Evolutionary conservation across 1,140 invertebrate species (phyloP), one percentile per base, ranked within the genome.

Genomic region (Lethocerus indicus): DNA sequence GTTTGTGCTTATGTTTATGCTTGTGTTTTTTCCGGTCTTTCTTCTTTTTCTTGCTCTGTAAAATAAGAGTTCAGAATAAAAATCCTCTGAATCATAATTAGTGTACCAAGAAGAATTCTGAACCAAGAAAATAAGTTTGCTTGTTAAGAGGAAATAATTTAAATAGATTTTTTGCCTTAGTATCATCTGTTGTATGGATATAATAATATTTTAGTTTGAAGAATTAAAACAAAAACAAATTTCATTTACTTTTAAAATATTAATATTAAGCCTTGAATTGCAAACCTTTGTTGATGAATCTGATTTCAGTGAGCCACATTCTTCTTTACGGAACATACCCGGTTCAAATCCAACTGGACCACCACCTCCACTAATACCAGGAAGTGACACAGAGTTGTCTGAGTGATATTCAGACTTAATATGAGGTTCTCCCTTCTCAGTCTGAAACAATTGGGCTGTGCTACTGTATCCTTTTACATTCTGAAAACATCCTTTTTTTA

Each of bases 1-100:
- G 76, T 54, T 81, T 73, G 60, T 75, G 79, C 57, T 79, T 78
- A 62, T 83, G 81, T 54, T 80, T 79, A 55, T 81, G 78, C 57
- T 78, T 82, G 54, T 84, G 78, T 60, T 82, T 83, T 55, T 83
- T 77, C 58, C 83, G 84, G 63, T 86, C 81, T 59, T 85, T 86
- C 46, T 87, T 78, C 58, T 87, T 84, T 58, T 86, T 83, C 63
- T 81, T 81, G 58, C 83, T 83, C 61, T 86, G 83, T 54, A 73
- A 65, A 73, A 79, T 58, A 55, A 66, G 65, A 54, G n/a, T n/a
- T n/a, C n/a, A n/a, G n/a, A n/a, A n/a, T n/a, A n/a, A n/a, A n/a
- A n/a, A n/a, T n/a, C n/a, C n/a, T n/a, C n/a, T n/a, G n/a, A n/a
- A n/a, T n/a, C n/a, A n/a, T n/a, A n/a, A n/a, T n/a, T n/a, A n/a